Conservation (phyloP, 1,140 invertebrate genomes). For the Heliconius hermathena region DNA sequence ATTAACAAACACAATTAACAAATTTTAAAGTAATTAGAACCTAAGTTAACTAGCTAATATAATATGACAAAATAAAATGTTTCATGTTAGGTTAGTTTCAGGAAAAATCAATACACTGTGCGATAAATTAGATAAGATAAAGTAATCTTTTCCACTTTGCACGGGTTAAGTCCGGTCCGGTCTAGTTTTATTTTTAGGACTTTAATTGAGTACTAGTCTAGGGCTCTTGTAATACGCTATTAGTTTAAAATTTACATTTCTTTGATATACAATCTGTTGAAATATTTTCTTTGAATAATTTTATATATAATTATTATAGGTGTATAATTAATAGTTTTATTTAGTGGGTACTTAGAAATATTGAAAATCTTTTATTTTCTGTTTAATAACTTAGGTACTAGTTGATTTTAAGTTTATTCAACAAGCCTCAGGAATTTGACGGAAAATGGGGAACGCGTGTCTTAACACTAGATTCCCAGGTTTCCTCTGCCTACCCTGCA, state of each 20-base stretch:
- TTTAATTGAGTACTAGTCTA: constrained; percentile 5
- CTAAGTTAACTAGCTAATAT: not conserved
- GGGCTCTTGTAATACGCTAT: constrained; percentile 3
- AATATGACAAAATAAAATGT: not conserved
- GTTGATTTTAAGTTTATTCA: not conserved
- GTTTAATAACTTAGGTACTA: too few relatives aligned
- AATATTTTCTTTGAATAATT: not conserved
- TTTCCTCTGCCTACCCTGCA: not conserved
- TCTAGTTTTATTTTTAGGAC: constrained; percentile 4
- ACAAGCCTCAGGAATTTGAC: not conserved
- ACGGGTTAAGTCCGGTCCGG: constrained; percentile 8
- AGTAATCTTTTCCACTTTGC: not conserved
- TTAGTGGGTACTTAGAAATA: too few relatives aligned
- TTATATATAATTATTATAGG: too few relatives aligned
- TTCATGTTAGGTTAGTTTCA: not conserved
- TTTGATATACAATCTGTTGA: not conserved
- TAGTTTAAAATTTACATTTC: constrained; percentile 9
- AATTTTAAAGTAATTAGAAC: too few relatives aligned
- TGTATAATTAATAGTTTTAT: too few relatives aligned
- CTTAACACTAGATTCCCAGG: not conserved
- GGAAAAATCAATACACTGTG: not conserved
- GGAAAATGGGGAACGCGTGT: not conserved
- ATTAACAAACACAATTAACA: too few relatives aligned
- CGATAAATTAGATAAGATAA: constrained; percentile 13
- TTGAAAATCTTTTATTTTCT: too few relatives aligned